Conservation (phyloP, 2,113 vertebrate genomes). For the Bettongia penicillata region DNA sequence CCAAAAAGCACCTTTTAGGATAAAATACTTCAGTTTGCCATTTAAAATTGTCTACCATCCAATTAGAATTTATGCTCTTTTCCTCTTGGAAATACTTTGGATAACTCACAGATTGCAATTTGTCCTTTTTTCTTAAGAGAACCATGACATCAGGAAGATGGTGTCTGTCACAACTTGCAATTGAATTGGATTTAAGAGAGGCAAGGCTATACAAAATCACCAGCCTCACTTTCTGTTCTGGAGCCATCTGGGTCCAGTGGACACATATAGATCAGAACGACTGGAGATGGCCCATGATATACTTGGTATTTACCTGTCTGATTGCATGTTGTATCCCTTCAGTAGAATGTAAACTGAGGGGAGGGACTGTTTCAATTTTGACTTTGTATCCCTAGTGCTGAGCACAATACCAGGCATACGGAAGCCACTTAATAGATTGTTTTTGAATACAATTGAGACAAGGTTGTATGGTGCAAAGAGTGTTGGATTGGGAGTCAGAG, state of each 20-base stretch:
- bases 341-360: not conserved
- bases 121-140: no score
- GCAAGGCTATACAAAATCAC: no score
- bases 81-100: not conserved
- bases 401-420: not conserved
- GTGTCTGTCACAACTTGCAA: no score
- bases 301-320: not conserved
- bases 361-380: not conserved
- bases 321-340: not conserved
- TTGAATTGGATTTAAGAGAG: no score
- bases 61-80: not conserved
- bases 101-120: not conserved
- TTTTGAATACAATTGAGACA: not conserved
- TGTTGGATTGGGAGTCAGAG: not conserved
- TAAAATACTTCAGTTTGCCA: not conserved
- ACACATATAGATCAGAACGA: no score
- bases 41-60: not conserved
- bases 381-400: not conserved
- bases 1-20: not conserved
- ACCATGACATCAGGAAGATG: no score
- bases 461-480: not conserved
- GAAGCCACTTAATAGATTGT: not conserved
- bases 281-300: not conserved
- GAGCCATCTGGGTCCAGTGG: no score
- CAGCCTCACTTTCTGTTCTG: no score